Conservation (phyloP, 2,888 invertebrate species). For the Thereva unica region DNA sequence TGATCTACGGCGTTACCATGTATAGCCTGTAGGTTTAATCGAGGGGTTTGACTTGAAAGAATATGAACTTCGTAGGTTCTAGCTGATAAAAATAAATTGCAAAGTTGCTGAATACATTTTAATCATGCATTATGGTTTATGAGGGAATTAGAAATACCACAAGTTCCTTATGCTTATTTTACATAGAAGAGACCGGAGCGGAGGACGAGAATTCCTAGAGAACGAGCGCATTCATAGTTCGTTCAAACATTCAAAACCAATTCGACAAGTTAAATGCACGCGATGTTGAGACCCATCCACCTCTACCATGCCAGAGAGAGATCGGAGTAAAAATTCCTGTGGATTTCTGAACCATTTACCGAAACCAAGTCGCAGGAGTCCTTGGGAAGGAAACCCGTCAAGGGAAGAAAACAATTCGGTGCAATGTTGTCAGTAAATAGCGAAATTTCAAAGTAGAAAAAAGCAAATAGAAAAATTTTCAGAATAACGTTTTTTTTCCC, state of each 20-base stretch:
- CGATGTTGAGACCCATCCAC: constrained; percentile 1
- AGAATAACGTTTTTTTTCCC: constrained; percentile 32
- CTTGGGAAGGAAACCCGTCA: constrained; percentile 33
- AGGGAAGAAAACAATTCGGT: constrained; percentile 41
- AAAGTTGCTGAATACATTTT: too few species aligned
- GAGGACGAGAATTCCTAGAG: background rate
- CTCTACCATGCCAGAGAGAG: too few species aligned
- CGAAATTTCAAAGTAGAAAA: constrained; percentile 38
- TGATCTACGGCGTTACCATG: too few species aligned
- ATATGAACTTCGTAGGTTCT: too few species aligned
- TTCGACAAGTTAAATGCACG: constrained; percentile 18
- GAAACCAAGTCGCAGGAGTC: background rate
- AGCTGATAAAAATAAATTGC: too few species aligned
- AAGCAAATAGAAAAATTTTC: constrained; percentile 41
- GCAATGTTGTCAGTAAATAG: constrained; percentile 41
- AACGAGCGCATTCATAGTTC: constrained; percentile 4
- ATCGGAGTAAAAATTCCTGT: too few species aligned
- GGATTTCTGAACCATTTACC: background rate
- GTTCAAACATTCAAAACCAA: constrained; percentile 16
- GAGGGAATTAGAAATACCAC: too few species aligned
- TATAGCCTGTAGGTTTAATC: too few species aligned
- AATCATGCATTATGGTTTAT: too few species aligned
- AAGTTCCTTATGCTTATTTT: too few species aligned
- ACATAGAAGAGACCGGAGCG: background rate
- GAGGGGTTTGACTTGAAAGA: too few species aligned